Conservation (phyloP, 2,113 vertebrate genomes). For the Trichechus manatus region DNA sequence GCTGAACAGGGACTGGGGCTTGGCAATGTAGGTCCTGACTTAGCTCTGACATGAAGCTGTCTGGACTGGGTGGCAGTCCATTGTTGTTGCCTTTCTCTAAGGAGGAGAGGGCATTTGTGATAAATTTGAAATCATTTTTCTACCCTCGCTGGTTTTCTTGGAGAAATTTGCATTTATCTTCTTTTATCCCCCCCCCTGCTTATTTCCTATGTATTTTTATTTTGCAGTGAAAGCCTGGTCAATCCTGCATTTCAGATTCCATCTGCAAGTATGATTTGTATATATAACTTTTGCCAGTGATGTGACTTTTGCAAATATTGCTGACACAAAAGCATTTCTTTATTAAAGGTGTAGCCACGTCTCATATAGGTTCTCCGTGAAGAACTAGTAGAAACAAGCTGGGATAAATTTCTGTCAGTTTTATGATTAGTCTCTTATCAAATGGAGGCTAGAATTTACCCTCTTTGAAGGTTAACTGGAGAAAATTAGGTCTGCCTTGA, state of each 20-base stretch:
- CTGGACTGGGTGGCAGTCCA: not conserved
- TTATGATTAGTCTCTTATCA: not conserved
- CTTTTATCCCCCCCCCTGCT: not conserved
- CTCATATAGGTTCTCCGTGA: not conserved
- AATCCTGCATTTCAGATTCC: not conserved
- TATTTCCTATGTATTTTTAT: constrained; percentile 25
- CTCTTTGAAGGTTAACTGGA: not conserved
- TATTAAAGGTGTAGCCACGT: not conserved
- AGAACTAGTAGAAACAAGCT: not conserved
- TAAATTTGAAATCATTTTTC: constrained; percentile 1
- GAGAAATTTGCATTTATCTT: constrained; percentile 10
- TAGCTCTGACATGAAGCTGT: not conserved
- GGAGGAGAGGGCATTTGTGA: not conserved
- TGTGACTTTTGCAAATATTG: not conserved
- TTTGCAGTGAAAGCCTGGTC: constrained; percentile 1
- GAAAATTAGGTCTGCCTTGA: not conserved
- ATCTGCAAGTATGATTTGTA: not conserved
- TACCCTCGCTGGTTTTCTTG: constrained; percentile 4
- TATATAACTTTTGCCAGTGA: not conserved
- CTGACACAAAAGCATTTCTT: not conserved
- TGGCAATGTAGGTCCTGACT: not conserved
- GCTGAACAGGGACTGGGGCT: not conserved
- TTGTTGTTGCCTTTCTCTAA: constrained; percentile 14
- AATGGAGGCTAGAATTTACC: not conserved
- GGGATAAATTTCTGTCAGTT: not conserved